Evolutionary conservation across 2,888 invertebrate species (phyloP), one percentile per base, ranked within the genome.

Genomic region (Pseudoips prasinana): DNA sequence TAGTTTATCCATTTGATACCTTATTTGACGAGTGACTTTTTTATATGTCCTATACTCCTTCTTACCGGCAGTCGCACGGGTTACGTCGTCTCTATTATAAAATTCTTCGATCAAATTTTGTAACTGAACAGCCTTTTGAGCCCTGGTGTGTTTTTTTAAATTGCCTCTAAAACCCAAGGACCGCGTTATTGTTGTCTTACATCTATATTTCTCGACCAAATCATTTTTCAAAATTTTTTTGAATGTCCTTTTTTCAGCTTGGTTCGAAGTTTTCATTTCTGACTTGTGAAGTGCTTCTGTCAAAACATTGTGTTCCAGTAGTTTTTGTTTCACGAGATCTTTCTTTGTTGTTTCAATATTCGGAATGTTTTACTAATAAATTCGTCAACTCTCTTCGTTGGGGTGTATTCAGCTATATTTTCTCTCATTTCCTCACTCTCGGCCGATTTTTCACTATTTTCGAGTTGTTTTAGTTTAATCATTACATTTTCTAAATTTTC

Each of bases 341-440:
- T 28, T 28, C 28, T 28, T 28, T 10, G 19, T 17, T 24, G 33
- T 37, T 31, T 33, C 24, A 26, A 37, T 29, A 22, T 42, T 28
- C 19, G 34, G 28, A 25, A 33, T 8, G 11, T 19, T 42, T 34
- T 14, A 32, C 29, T 37, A 23, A 44, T 27, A 31, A 37, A 33
- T 33, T 33, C 25, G 9, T 32, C 29, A 34, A 35, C 28, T 40
- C 25, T 37, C 29, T 39, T 39, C 25, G 19, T 29, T 26, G 37
- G 37, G 8, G 45, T 40, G 10, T 37, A 22, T 39, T 33, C 32
- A 24, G 9, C 20, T 31, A 25, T 35, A 28, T 29, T 29, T 34
- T 29, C 25, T 35, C 20, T 32, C 17, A 14, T 32, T 23, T 41
- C 28, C 25, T 19, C 26, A 28, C 25, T 35, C 31, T 32, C 35